These are phyloP conservation scores for Vesta saturnalis DNA, from an alignment of 2,888 invertebrate species.

Conservation along the genomic window DNA sequence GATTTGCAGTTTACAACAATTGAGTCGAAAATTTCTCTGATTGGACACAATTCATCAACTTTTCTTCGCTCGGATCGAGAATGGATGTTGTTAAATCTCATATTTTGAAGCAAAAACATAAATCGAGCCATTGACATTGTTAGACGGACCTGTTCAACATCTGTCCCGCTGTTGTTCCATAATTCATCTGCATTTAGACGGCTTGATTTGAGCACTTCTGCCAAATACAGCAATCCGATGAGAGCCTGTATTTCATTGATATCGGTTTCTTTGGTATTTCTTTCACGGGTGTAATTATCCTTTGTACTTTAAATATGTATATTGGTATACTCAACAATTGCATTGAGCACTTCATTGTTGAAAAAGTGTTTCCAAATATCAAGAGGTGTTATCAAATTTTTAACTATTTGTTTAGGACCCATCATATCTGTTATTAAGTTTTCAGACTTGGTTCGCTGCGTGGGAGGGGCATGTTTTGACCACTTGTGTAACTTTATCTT, in stretches of 20 bases:
- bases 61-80: conserved; percentile 24
- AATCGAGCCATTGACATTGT: not conserved
- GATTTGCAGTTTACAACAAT: conserved; percentile 42
- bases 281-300: conserved; percentile 6
- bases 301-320: not conserved
- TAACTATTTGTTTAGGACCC: not conserved
- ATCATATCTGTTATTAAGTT: not conserved
- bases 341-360: not conserved
- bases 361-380: conserved; percentile 11
- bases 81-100: conserved; percentile 34
- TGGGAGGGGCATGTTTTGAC: not conserved
- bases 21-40: conserved; percentile 38
- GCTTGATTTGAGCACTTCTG: conserved; percentile 6
- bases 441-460: not conserved
- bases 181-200: conserved; percentile 10
- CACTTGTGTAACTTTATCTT: not conserved
- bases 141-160: not conserved
- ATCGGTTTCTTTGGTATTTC: not conserved
- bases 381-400: not conserved
- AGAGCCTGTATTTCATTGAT: conserved; percentile 9
- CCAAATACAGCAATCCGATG: conserved; percentile 6
- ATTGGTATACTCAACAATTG: not conserved
- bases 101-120: conserved; percentile 19
- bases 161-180: not conserved
- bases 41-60: conserved; percentile 22